phyloP scores from a whole-genome alignment of 1,140 invertebrate species.

The Penaeus chinensis region DNA sequence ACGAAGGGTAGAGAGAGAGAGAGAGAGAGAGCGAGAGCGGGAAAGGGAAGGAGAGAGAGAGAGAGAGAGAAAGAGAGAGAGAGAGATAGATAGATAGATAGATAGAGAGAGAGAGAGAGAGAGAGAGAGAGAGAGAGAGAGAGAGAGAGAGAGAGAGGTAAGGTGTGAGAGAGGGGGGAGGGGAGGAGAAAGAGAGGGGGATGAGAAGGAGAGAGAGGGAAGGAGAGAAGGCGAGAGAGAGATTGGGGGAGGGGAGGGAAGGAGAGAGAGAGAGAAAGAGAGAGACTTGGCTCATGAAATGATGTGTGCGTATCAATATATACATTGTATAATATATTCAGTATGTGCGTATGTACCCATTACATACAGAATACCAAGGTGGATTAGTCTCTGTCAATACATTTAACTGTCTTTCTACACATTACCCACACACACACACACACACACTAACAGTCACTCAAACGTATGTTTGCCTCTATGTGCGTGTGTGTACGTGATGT shows the following conservation, averaged over 20 bases:
- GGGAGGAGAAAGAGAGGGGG: not conserved
- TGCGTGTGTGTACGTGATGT: too few relatives aligned
- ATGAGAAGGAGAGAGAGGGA: not conserved
- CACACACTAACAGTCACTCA: too few relatives aligned
- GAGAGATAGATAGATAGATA: not conserved
- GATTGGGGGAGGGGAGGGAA: not conserved
- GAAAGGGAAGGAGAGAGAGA: not conserved
- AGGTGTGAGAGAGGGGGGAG: not conserved
- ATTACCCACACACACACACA: too few relatives aligned
- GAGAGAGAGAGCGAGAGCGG: not conserved
- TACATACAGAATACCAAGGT: too few relatives aligned
- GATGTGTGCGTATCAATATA: too few relatives aligned
- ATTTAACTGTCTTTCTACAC: too few relatives aligned
- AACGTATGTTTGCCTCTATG: too few relatives aligned
- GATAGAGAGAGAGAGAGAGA: constrained; percentile 21
- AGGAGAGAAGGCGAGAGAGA: not conserved
- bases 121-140: not conserved
- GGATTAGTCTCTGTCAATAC: too few relatives aligned
- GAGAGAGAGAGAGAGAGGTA: too few relatives aligned
- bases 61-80: not conserved
- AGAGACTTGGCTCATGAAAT: not conserved
- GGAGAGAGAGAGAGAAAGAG: not conserved
- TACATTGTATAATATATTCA: too few relatives aligned
- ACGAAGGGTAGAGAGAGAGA: not conserved
- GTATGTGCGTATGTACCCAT: too few relatives aligned